Evolutionary conservation across 2,113 vertebrate genomes (phyloP), one percentile per base, ranked within the genome.

Genomic region (Elaphurus davidianus): DNA sequence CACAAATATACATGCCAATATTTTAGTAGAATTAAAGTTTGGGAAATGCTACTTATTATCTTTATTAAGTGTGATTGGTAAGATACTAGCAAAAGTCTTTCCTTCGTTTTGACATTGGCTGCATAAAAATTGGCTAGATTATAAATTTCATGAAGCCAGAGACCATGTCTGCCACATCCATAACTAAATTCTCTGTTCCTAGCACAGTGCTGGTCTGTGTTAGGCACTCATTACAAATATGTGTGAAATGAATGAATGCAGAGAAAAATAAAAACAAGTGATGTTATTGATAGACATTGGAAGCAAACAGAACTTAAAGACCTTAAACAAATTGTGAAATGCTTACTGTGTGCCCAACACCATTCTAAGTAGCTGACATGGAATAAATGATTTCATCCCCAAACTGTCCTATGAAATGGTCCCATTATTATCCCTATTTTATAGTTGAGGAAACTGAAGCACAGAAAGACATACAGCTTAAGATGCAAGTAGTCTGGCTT

Each of bases 261-360:
- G 27, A n/a, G 40, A 87, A 57, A 84, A 82, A 87, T 81, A 67
- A 91, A 94, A 95, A 76, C 10, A 50, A 23, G 25, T 62, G 30
- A 79, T 25, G 30, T 71, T 74, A 94, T 2, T 90, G 93, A 87
- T 60, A 91, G 40, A 8, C 23, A 25, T 0, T 87, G 36, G 79
- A 79, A 84, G 50, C 33, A 94, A 84, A 87, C 6, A 43, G 59
- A 97, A 93, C 10, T 55, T 81, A 64, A 74, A 79, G 60, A 36
- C 54, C 23, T 88, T 88, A 78, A 97, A 67, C 15, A 91, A 96
- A 97, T 62, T 33, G n/a, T 30, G 21, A 92, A 94, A 84, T 90
- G n/a, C 23, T 94, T 76, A 57, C n/a, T 30, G 30, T 87, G n/a
- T 54, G 10, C 36, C 17, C 14, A 67, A 16, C 17, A 19, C 17